A percentile compares a stretch with the other conserved stretches of the same genome.
phyloP scores from a whole-genome alignment of 2,113 vertebrate species.

The Aldabrachelys gigantea region DNA sequence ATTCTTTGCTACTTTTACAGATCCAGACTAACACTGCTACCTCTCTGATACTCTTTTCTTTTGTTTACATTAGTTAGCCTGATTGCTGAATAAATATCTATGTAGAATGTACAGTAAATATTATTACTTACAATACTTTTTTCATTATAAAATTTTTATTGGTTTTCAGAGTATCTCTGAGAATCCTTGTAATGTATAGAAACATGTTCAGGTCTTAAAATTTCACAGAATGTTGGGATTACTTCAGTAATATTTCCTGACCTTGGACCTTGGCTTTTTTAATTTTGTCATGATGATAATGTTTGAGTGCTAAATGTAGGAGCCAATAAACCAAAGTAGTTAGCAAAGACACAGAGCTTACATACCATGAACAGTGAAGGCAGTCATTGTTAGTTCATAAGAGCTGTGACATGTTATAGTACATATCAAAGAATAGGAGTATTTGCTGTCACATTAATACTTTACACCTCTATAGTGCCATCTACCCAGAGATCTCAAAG shows the following conservation, averaged over 20 bases:
- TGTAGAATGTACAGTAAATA: background rate
- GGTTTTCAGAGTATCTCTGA: background rate
- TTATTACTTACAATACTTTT: background rate
- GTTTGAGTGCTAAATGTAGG: background rate
- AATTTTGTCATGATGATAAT: background rate
- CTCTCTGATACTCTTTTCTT: background rate
- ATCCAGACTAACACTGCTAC: too few relatives aligned
- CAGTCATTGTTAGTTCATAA: background rate
- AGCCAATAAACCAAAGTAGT: background rate
- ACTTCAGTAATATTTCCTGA: background rate
- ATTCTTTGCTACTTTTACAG: too few relatives aligned
- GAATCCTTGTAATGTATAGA: background rate
- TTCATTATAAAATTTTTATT: background rate
- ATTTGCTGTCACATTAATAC: background rate
- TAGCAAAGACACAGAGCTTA: background rate
- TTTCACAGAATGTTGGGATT: background rate
- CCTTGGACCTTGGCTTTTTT: fast-evolving
- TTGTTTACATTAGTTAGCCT: background rate
- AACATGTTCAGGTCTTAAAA: background rate
- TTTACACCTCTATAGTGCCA: background rate
- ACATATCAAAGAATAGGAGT: background rate
- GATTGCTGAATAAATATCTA: background rate
- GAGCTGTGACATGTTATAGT: background rate
- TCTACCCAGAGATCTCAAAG: background rate
- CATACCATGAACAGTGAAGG: background rate